Percentiles rank a stretch among this genome's conserved stretches.
Conservation (phyloP, 2,113 vertebrate genomes). For the Scomber scombrus region DNA sequence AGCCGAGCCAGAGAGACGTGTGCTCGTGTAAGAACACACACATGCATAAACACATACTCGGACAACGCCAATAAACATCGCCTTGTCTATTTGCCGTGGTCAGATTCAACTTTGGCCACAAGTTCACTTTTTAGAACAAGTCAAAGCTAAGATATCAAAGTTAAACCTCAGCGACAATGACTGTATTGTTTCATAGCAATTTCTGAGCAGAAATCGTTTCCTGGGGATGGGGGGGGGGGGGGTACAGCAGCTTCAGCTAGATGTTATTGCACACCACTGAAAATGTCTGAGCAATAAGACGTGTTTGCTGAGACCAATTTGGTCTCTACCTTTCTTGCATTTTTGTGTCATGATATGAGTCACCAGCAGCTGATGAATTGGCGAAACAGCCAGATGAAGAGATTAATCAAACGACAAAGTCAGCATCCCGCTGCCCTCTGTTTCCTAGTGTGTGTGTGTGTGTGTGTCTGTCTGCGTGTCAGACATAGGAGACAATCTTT, state of each 20-base stretch:
- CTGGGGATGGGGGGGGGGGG: background rate
- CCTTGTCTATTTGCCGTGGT: background rate
- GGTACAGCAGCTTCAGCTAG: background rate
- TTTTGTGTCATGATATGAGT: slow-evolving; percentile 44
- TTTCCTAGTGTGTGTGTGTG: slow-evolving; percentile 15
- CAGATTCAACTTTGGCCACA: slow-evolving; percentile 15
- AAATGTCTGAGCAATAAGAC: slow-evolving; percentile 37
- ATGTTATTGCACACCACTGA: slow-evolving; percentile 2
- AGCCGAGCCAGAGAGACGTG: slow-evolving; percentile 31
- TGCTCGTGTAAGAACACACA: background rate
- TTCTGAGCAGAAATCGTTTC: background rate
- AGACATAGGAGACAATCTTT: slow-evolving; percentile 23
- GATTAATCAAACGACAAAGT: slow-evolving; percentile 59
- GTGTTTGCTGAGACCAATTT: slow-evolving; percentile 15
- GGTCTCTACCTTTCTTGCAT: slow-evolving; percentile 29
- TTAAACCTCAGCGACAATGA: background rate
- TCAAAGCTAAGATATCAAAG: background rate
- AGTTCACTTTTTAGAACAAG: background rate
- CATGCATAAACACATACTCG: background rate
- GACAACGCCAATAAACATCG: background rate
- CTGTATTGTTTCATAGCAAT: slow-evolving; percentile 12
- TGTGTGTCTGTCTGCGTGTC: slow-evolving; percentile 30
- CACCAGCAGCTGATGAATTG: slow-evolving; percentile 61
- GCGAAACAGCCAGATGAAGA: slow-evolving; percentile 57
- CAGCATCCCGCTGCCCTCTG: slow-evolving; percentile 34